phyloP scores from a whole-genome alignment of 1,140 invertebrate genomes.

The Drosophila lini region DNA sequence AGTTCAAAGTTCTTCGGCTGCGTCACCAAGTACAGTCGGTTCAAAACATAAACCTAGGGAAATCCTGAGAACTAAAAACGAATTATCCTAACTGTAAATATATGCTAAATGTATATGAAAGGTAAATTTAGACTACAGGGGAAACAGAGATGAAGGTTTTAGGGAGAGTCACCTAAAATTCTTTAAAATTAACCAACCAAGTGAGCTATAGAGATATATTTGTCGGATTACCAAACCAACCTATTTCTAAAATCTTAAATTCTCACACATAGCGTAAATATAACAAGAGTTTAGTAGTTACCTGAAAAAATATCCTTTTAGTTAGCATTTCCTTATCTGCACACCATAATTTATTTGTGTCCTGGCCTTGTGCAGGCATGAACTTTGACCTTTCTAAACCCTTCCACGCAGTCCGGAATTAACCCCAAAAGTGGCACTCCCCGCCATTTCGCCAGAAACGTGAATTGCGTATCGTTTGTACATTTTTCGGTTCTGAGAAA shows the following conservation, averaged over 20 bases:
- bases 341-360: background rate
- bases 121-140: too few relatives aligned
- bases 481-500: constrained; percentile 43
- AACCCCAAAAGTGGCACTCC: constrained; percentile 29
- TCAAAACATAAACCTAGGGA: background rate
- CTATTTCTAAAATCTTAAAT: too few relatives aligned
- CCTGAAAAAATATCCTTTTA: background rate
- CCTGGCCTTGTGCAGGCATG: constrained; percentile 1
- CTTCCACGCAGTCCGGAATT: constrained; percentile 4
- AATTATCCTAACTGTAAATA: background rate
- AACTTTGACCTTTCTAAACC: constrained; percentile 36
- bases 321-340: background rate
- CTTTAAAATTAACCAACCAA: background rate
- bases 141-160: background rate
- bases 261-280: too few relatives aligned
- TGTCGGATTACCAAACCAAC: too few relatives aligned
- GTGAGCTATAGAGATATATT: too few relatives aligned
- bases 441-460: constrained; percentile 2
- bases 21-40: constrained; percentile 11
- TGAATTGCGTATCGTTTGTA: constrained; percentile 36
- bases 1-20: constrained; percentile 23
- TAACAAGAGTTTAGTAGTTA: too few relatives aligned
- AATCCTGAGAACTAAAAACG: too few relatives aligned
- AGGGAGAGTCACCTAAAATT: background rate
- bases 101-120: background rate